A percentile compares a stretch with the other conserved stretches of the same genome.
phyloP scores from a whole-genome alignment of 2,113 vertebrate species.

The Loxodonta africana region DNA sequence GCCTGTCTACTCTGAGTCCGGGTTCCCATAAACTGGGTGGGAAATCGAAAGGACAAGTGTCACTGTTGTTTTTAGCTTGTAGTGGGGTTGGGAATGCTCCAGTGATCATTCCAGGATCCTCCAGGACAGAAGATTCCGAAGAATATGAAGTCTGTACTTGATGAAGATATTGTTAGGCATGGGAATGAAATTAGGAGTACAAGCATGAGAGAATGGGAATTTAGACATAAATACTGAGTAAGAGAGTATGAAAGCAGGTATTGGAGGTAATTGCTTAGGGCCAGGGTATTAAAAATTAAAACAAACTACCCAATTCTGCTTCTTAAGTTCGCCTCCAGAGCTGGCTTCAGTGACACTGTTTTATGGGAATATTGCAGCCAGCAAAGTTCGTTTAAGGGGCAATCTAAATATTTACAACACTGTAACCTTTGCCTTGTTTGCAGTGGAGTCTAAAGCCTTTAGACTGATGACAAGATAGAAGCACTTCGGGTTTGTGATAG shows the following conservation, averaged over 20 bases:
- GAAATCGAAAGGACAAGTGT: not conserved
- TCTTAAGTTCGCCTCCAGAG: not conserved
- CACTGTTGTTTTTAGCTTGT: not conserved
- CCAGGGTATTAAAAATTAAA: not conserved
- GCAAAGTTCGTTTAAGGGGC: conserved; percentile 8
- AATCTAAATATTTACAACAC: conserved; percentile 64
- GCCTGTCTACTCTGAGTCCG: not conserved
- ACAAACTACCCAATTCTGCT: not conserved
- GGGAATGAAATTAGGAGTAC: not conserved
- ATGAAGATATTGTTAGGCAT: not conserved
- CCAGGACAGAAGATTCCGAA: not conserved
- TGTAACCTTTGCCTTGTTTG: conserved; percentile 67
- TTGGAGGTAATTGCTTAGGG: not conserved
- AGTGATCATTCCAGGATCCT: not conserved
- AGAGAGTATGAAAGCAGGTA: not conserved
- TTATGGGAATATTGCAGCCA: not conserved
- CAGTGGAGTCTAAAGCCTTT: not conserved
- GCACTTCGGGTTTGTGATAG: conserved; percentile 2
- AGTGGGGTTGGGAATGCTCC: not conserved
- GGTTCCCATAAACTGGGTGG: not conserved
- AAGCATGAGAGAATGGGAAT: not conserved
- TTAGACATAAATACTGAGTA: not conserved
- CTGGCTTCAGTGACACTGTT: not conserved
- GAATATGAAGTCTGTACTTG: not conserved
- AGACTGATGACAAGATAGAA: not conserved